Percentiles rank a stretch among this genome's conserved stretches.
Conservation (phyloP, 2,113 vertebrate genomes). For the Buteo buteo region DNA sequence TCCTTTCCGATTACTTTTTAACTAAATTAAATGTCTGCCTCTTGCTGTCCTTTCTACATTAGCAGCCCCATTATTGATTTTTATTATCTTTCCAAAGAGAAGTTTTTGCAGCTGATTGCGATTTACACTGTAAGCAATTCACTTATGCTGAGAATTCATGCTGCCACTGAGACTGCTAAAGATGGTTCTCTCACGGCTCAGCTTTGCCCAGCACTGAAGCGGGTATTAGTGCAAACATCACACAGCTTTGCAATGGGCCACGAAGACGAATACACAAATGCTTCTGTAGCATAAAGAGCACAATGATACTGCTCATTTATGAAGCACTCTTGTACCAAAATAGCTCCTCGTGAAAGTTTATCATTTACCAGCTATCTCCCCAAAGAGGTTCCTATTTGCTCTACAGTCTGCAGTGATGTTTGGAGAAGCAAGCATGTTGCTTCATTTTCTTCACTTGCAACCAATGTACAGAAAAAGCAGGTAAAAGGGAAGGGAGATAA, state of each 20-base stretch:
- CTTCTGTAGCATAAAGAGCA: background rate
- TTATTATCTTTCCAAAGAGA: constrained; percentile 51
- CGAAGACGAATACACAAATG: background rate
- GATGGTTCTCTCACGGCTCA: background rate
- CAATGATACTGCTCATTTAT: background rate
- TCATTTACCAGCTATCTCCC: background rate
- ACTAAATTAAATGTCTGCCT: constrained; percentile 47
- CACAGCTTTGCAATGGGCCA: background rate
- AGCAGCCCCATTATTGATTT: constrained; percentile 55
- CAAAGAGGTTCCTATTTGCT: background rate
- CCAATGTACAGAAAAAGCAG: background rate
- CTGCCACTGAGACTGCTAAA: background rate
- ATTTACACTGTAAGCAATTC: constrained; percentile 21
- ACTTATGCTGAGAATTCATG: background rate
- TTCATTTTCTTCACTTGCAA: background rate
- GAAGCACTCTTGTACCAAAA: background rate
- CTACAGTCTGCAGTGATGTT: background rate
- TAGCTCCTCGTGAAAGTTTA: background rate
- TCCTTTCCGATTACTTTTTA: constrained; percentile 40
- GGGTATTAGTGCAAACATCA: background rate
- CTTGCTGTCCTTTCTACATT: constrained; percentile 56
- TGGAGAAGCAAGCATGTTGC: background rate
- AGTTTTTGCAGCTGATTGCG: constrained; percentile 8
- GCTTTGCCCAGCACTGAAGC: background rate
- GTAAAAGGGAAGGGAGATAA: background rate